Percentiles rank a stretch among this genome's conserved stretches.
Conservation (phyloP, 1,140 invertebrate genomes). For the Polypedilum pembai region DNA sequence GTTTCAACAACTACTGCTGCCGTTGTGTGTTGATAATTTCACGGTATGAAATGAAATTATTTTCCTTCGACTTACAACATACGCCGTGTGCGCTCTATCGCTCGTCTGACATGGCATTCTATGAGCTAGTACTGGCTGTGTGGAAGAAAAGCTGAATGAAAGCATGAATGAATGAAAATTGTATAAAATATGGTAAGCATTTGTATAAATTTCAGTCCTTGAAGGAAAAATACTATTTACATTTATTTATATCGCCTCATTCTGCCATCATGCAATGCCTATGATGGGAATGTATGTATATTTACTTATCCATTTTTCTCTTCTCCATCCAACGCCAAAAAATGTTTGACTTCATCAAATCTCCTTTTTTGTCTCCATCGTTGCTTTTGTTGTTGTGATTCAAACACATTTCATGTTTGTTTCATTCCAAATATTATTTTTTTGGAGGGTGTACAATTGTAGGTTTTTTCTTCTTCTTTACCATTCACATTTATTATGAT, state of each 20-base stretch:
- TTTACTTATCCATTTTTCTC: neutral
- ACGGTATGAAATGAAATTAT: neutral
- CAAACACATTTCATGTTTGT: neutral
- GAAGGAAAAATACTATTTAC: slow-evolving; percentile 22
- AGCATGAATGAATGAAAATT: neutral
- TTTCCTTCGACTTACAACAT: neutral
- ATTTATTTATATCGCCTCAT: slow-evolving; percentile 20
- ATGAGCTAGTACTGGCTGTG: neutral
- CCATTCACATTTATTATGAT: slow-evolving; percentile 14
- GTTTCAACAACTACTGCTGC: slow-evolving; percentile 10
- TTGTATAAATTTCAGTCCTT: slow-evolving; percentile 25
- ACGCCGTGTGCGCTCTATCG: neutral
- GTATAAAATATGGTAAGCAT: slow-evolving; percentile 23
- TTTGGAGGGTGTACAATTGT: neutral
- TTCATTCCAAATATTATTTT: neutral
- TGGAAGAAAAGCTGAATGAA: neutral
- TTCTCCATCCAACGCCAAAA: neutral
- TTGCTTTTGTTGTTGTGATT: neutral
- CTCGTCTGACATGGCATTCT: slow-evolving; percentile 3
- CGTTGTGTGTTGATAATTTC: slow-evolving; percentile 6
- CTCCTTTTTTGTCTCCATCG: slow-evolving; percentile 7
- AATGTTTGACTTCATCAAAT: slow-evolving; percentile 1
- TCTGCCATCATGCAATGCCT: slow-evolving; percentile 3
- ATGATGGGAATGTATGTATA: neutral
- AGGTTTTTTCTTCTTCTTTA: neutral